A percentile compares a stretch with the other conserved stretches of the same genome.
Evolutionary conservation across 2,113 vertebrate genomes (phyloP).

Genomic region (Puffinus mauretanicus): DNA sequence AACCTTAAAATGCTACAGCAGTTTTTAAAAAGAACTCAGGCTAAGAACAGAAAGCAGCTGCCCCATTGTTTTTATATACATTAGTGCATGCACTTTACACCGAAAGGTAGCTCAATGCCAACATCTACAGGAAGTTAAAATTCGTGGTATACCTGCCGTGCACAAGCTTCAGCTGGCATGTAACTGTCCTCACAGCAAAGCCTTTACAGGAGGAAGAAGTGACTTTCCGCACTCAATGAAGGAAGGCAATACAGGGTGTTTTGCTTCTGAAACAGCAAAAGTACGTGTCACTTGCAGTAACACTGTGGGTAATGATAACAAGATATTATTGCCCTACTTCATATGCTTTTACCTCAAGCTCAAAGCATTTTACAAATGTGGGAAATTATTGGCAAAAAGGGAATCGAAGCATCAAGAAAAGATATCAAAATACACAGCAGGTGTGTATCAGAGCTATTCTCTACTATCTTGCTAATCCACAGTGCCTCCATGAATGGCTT

Average conservation of each 20-base stretch:
- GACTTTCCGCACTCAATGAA: not conserved
- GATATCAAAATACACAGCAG: not conserved
- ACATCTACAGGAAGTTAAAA: not conserved
- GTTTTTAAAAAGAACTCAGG: not conserved
- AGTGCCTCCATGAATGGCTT: not conserved
- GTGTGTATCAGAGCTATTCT: not conserved
- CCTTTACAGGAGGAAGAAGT: not conserved
- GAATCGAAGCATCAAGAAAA: not conserved
- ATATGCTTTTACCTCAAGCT: not conserved
- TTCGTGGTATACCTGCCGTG: not conserved
- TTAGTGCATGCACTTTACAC: not conserved
- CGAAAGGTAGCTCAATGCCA: not conserved
- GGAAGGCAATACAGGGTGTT: not conserved
- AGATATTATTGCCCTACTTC: not conserved
- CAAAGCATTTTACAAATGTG: not conserved
- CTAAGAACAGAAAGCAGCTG: not conserved
- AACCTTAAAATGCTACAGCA: not conserved
- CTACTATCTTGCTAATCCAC: not conserved
- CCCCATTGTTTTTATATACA: not conserved
- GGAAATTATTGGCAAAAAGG: not conserved
- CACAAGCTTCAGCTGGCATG: not conserved
- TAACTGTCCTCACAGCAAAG: not conserved
- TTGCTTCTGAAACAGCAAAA: not conserved
- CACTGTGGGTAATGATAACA: accelerated
- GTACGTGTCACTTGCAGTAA: not conserved